Percentiles rank a stretch among this genome's conserved stretches.
phyloP scores from a whole-genome alignment of 2,113 vertebrate genomes.

The Natator depressus region DNA sequence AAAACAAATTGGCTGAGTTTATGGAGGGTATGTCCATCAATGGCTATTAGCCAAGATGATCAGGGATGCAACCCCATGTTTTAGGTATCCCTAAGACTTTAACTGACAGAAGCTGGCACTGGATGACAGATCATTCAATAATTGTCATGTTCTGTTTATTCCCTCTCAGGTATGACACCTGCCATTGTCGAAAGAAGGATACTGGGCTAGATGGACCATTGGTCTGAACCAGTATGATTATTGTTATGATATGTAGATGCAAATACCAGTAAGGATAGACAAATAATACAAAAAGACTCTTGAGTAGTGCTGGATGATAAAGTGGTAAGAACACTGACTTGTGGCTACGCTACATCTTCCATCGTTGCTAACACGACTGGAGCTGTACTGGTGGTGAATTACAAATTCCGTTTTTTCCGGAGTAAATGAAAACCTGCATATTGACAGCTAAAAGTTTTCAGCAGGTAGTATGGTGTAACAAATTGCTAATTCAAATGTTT shows the following conservation, averaged over 20 bases:
- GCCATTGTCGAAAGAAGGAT: background rate
- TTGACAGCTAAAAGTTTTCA: background rate
- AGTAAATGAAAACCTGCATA: background rate
- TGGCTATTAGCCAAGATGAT: background rate
- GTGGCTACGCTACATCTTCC: background rate
- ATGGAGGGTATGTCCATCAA: background rate
- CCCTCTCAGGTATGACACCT: background rate
- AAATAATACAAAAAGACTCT: background rate
- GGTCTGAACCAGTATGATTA: background rate
- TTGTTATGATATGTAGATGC: background rate
- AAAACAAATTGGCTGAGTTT: background rate
- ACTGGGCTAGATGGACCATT: background rate
- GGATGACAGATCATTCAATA: background rate
- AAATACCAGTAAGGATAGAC: background rate
- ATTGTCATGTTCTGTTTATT: background rate
- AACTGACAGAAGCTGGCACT: background rate
- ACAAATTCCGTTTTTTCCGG: background rate
- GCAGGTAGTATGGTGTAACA: background rate
- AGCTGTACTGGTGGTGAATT: background rate
- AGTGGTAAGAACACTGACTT: background rate
- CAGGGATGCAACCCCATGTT: background rate
- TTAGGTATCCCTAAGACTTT: background rate
- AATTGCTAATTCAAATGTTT: conserved; percentile 5
- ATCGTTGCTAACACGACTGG: background rate
- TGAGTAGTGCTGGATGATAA: background rate